Percentiles rank a stretch among this genome's conserved stretches.
Evolutionary conservation across 2,113 vertebrate genomes (phyloP).

Genomic region (Oreochromis spilurus): DNA sequence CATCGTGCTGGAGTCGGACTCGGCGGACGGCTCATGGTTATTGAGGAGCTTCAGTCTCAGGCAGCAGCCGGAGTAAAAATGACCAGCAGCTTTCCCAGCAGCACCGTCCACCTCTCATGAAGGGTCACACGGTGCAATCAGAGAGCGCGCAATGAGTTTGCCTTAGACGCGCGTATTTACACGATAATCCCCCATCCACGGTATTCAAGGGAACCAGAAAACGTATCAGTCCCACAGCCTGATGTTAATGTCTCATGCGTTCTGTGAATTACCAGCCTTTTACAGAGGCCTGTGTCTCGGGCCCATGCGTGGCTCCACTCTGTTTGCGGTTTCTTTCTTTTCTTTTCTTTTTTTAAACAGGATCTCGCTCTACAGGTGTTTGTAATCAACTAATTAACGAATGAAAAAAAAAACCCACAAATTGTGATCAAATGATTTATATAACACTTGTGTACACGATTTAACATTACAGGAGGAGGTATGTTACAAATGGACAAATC

Average conservation of each 20-base stretch:
- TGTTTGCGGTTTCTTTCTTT: fast-evolving
- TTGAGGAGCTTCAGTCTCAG: background rate
- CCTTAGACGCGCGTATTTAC: background rate
- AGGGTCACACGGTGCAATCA: background rate
- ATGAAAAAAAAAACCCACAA: background rate
- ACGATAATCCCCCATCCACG: slow-evolving; percentile 1
- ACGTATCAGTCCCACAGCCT: background rate
- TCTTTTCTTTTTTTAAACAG: background rate
- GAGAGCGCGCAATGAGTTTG: background rate
- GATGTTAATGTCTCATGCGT: background rate
- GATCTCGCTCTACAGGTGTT: slow-evolving; percentile 24
- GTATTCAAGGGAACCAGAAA: background rate
- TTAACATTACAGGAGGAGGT: slow-evolving; percentile 46
- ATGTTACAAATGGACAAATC: slow-evolving; percentile 43
- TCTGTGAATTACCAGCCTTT: background rate
- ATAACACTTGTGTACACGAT: slow-evolving; percentile 42
- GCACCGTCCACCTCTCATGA: background rate
- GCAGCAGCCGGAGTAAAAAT: background rate
- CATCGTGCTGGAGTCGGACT: slow-evolving; percentile 63
- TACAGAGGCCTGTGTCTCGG: background rate
- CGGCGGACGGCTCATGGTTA: slow-evolving; percentile 41
- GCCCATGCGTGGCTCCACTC: background rate
- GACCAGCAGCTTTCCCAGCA: background rate
- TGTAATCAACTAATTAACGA: background rate
- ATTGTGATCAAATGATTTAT: slow-evolving; percentile 31